phyloP scores from a whole-genome alignment of 2,113 vertebrate genomes.

The Bothrops jararaca region DNA sequence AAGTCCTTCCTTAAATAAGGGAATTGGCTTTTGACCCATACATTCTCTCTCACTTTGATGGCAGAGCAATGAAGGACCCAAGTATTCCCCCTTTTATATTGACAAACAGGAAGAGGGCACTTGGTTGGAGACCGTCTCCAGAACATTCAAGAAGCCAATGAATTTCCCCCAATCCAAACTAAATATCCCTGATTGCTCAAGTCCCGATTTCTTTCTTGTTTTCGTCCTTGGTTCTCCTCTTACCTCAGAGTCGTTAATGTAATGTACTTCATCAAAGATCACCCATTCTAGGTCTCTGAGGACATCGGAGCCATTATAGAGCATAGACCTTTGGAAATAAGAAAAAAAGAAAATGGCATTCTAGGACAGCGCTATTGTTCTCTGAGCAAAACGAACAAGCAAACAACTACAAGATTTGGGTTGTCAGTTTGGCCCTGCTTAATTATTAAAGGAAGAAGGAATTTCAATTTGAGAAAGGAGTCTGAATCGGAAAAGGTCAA shows the following conservation, averaged over 20 bases:
- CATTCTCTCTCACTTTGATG: background rate
- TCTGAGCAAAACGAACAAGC: too few species aligned
- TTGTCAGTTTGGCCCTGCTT: background rate
- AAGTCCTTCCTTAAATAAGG: background rate
- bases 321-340: constrained; percentile 78
- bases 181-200: background rate
- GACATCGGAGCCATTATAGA: constrained; percentile 89
- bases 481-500: background rate
- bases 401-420: background rate
- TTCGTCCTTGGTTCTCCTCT: rapidly evolving
- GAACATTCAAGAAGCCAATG: background rate
- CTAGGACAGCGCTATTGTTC: background rate
- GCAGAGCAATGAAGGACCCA: background rate
- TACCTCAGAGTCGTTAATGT: constrained; percentile 90
- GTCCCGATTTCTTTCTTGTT: too few species aligned
- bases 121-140: background rate
- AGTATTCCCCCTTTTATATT: background rate
- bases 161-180: too few species aligned
- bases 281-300: constrained; percentile 93
- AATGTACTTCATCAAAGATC: constrained; percentile 93
- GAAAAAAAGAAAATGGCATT: background rate
- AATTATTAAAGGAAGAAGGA: background rate
- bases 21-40: background rate
- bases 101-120: background rate
- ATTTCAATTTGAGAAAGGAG: background rate